These are phyloP conservation scores for Ganaspis sp. DNA, from an alignment of 1,140 invertebrate species.

Conservation along the genomic window DNA sequence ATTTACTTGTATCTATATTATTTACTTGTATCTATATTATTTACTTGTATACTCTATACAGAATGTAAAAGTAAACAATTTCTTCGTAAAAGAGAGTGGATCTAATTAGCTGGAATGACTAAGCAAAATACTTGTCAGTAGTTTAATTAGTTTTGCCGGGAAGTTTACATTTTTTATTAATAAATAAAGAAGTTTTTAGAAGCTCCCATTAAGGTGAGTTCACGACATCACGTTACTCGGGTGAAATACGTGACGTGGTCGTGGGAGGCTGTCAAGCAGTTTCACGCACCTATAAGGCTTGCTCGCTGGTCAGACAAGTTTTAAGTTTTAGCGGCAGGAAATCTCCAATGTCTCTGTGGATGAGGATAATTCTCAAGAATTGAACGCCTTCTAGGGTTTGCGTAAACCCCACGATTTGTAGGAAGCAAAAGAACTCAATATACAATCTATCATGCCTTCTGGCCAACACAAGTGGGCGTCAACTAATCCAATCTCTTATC, in stretches of 20 bases:
- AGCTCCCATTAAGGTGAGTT: constrained; percentile 10
- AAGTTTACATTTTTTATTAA: constrained; percentile 3
- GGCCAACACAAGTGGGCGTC: constrained; percentile 24
- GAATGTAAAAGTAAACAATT: no score
- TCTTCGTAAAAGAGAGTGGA: neutral
- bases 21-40: no score
- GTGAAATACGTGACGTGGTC: constrained; percentile 15
- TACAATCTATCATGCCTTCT: neutral
- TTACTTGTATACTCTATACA: no score
- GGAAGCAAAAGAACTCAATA: constrained; percentile 9
- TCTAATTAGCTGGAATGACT: neutral
- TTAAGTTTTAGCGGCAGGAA: constrained; percentile 22
- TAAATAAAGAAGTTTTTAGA: constrained; percentile 6
- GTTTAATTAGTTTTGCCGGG: neutral
- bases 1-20: no score
- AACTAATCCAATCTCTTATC: neutral
- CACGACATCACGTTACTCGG: constrained; percentile 18
- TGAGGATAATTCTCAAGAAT: constrained; percentile 9
- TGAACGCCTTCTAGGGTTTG: constrained; percentile 26
- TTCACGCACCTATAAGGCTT: constrained; percentile 22
- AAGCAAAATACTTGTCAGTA: neutral
- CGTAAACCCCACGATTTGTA: constrained; percentile 12
- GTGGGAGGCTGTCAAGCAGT: constrained; percentile 15
- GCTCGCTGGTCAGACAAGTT: neutral
- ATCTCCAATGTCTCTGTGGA: constrained; percentile 24